Evolutionary conservation across 2,888 invertebrate species (phyloP), one percentile per base, ranked within the genome.

Genomic region (Diabrotica balteata): DNA sequence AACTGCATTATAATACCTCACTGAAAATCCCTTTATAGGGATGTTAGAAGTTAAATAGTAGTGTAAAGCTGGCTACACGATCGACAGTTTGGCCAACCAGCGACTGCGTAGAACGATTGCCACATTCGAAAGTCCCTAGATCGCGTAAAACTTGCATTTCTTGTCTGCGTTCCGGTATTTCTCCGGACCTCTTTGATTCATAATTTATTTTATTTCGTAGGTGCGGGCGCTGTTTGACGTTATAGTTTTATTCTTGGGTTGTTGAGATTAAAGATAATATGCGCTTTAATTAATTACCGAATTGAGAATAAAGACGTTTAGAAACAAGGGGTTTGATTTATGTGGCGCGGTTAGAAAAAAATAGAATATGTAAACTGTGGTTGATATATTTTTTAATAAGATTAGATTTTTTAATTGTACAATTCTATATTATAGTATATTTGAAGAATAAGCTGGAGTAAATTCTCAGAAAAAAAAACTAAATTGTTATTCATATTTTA

Each of bases 81-180:
- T 52, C 63, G 62, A 61, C 73, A 73, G 73, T 65, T 54, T 68
- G 64, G 67, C 73, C 71, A 71, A 71, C 73, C 43, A 11, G 71
- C 71, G 73, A 51, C 73, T 73, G 73, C 73, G 73, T 71, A 68
- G 46, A 67, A n/a, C 52, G 63, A 53, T 49, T 43, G 45, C 53
- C 50, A 54, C 59, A 59, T 44, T 59, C 61, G 60, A 70, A 73
- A 71, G 68, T 72, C 72, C 72, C 72, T 71, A 72, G 58, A 67
- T 59, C 62, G 67, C 49, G 63, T 67, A 67, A 65, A 64, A 67
- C 65, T 68, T 67, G 67, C 69, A 71, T 51, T 69, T 65, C 67
- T 66, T 11, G 17, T 55, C 59, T 59, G 65, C 59, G 55, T 50
- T 57, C 60, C 44, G 63, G 55, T 62, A 53, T 62, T 46, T 62